Evolutionary conservation across 2,113 vertebrate genomes (phyloP).

Genomic region (Psammodynastes pulverulentus): DNA sequence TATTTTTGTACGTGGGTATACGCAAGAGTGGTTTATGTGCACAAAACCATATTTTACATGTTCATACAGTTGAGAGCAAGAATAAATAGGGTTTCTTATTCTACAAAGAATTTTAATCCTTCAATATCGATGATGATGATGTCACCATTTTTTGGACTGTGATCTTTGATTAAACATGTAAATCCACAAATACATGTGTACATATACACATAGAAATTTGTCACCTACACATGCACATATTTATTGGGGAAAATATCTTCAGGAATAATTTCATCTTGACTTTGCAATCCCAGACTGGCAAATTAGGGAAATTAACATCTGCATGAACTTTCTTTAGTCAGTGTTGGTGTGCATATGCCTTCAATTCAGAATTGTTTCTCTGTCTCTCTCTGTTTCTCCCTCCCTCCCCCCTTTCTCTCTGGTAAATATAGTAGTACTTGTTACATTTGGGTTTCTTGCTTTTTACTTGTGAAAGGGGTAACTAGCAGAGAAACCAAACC

Average conservation of each 20-base stretch:
- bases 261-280: not conserved
- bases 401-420: too few species aligned
- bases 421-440: too few species aligned
- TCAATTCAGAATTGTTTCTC: not conserved
- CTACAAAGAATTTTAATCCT: not conserved
- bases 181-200: not conserved
- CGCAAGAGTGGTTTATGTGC: not conserved
- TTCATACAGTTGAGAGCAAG: not conserved
- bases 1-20: not conserved
- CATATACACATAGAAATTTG: not conserved
- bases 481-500: not conserved
- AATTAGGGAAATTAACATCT: not conserved
- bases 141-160: not conserved
- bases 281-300: not conserved
- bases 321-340: not conserved
- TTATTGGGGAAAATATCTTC: not conserved
- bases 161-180: not conserved
- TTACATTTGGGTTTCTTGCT: not conserved
- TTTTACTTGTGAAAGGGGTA: not conserved
- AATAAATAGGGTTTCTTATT: not conserved
- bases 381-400: too few species aligned
- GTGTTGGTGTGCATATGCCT: not conserved
- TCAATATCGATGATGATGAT: not conserved
- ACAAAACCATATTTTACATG: not conserved
- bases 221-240: not conserved